Conservation (phyloP, 2,888 invertebrate species). For the Eutolmus rufibarbis region DNA sequence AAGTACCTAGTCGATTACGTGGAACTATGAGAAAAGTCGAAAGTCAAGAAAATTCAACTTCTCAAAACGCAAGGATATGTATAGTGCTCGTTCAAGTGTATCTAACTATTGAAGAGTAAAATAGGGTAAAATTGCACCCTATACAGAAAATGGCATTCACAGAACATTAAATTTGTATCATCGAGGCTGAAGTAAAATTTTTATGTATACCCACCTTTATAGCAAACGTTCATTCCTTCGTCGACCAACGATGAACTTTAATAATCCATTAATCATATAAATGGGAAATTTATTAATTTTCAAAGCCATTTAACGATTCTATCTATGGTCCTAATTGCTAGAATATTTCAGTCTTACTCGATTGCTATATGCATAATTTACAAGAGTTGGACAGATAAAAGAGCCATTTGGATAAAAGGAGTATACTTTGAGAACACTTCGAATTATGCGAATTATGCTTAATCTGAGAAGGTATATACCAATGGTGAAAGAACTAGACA, state of each 20-base stretch:
- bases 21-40: not conserved
- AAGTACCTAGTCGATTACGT: too few relatives aligned
- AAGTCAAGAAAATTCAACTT: not conserved
- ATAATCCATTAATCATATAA: not conserved
- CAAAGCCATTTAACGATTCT: not conserved
- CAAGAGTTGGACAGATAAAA: not conserved
- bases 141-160: not conserved
- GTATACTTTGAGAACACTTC: not conserved
- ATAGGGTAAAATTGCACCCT: not conserved
- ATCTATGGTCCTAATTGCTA: not conserved
- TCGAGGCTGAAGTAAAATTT: not conserved
- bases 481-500: not conserved
- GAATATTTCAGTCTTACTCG: not conserved
- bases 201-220: not conserved
- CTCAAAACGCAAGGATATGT: not conserved
- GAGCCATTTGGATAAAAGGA: slow-evolving; percentile 8
- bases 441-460: slow-evolving; percentile 9
- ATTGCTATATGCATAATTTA: not conserved
- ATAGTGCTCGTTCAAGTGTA: not conserved
- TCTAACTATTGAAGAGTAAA: not conserved
- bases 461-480: not conserved
- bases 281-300: not conserved
- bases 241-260: not conserved
- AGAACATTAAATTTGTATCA: not conserved
- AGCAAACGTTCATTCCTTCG: not conserved